Conservation (phyloP, 2,888 invertebrate species). For the Maniola hyperantus region DNA sequence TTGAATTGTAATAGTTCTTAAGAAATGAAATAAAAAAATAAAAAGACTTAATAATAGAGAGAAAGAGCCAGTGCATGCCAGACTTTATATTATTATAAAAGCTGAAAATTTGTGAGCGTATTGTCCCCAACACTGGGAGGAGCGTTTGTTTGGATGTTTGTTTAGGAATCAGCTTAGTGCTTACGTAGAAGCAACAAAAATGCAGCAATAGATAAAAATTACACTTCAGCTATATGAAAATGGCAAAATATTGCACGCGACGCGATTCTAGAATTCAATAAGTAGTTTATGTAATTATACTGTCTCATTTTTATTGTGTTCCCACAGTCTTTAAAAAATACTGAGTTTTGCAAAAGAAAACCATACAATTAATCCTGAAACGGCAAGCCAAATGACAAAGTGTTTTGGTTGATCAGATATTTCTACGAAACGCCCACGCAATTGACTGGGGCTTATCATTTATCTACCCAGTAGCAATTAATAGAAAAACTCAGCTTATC, state of each 20-base stretch:
- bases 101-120: too few species aligned
- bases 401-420: neutral
- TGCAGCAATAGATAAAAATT: too few species aligned
- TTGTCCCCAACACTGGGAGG: too few species aligned
- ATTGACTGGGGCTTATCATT: neutral
- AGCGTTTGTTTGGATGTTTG: too few species aligned
- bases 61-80: too few species aligned
- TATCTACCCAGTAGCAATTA: conserved; percentile 21
- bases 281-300: neutral
- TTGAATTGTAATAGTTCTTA: too few species aligned
- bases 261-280: neutral
- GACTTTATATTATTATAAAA: too few species aligned
- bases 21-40: too few species aligned
- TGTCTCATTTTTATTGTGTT: neutral
- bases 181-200: too few species aligned
- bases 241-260: neutral
- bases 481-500: conserved; percentile 21
- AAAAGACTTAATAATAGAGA: too few species aligned
- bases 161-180: too few species aligned
- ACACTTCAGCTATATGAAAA: neutral
- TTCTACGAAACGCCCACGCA: conserved; percentile 3
- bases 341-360: neutral
- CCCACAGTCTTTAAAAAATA: neutral
- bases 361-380: neutral
- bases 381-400: neutral